Evolutionary conservation across 2,888 invertebrate genomes (phyloP), one percentile per base, ranked within the genome.

Genomic region (Brachypterus glaber): DNA sequence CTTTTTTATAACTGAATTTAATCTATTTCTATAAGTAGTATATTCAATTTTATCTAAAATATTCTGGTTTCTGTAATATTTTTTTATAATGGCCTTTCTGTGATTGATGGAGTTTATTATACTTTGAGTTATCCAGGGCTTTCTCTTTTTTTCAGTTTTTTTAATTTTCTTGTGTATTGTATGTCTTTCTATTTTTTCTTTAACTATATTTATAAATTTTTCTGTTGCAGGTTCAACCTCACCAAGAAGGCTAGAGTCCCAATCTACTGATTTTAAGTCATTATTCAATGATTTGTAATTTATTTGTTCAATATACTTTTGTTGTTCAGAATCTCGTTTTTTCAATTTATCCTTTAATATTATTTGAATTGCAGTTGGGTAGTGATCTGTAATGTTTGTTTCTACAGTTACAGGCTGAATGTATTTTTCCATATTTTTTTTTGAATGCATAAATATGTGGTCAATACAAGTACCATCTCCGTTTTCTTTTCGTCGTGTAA

Each of bases 361-460:
- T 7, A 21, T 21, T 9, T 21, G 21, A 7, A 21, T 9, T 7
- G 21, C 21, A 9, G 21, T 21, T 21, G 21, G 21, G 9, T 21
- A 21, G 9, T 21, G 21, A 21, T 21, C 21, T 7, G 21, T 21
- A 9, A 21, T 21, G 5, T 21, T 21, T 7, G 21, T 21, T 21
- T 21, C 21, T 7, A 21, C 9, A 21, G 21, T 21, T 21, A 21
- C 9, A 7, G 21, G 21, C 9, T 7, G 21, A 7, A 21, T 21
- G n/a, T 29, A 4, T 11, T 32, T 5, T 13, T 29, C 18, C 31
- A 27, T 29, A 13, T 32, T 3, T 24, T 26, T 35, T 38, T 33
- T 47, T 41, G 16, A 3, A 25, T 34, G 3, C 21, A 15, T 13
- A 13, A 34, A 26, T 29, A 34, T 29, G 11, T 29, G 21, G 21